phyloP scores from a whole-genome alignment of 2,888 invertebrate genomes.

The Meta bourneti region DNA sequence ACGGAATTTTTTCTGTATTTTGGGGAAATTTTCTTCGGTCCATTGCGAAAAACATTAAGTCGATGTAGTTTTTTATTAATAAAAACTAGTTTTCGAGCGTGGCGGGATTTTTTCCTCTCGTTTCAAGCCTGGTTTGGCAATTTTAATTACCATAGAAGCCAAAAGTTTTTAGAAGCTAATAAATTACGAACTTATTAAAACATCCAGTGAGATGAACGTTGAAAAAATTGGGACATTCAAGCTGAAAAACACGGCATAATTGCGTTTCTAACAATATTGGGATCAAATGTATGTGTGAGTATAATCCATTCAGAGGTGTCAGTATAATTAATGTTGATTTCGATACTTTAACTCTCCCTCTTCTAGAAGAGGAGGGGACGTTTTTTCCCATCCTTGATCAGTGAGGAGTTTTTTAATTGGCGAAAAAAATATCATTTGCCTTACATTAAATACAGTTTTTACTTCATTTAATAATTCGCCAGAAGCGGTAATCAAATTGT shows the following conservation, averaged over 20 bases:
- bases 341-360: slow-evolving; percentile 30
- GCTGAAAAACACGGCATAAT: slow-evolving; percentile 65
- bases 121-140: slow-evolving; percentile 68
- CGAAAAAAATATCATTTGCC: slow-evolving; percentile 55
- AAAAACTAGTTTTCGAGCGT: slow-evolving; percentile 53
- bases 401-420: slow-evolving; percentile 39
- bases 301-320: slow-evolving; percentile 51
- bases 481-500: slow-evolving; percentile 71
- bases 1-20: slow-evolving; percentile 50
- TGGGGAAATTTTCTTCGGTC: slow-evolving; percentile 65
- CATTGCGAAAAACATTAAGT: slow-evolving; percentile 76
- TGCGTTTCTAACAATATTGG: slow-evolving; percentile 72
- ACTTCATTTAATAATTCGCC: slow-evolving; percentile 73
- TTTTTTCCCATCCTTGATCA: slow-evolving; percentile 25
- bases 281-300: slow-evolving; percentile 61
- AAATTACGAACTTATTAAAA: slow-evolving; percentile 65
- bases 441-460: slow-evolving; percentile 71
- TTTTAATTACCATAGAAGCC: slow-evolving; percentile 74
- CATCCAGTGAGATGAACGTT: slow-evolving; percentile 17
- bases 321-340: slow-evolving; percentile 72
- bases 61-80: slow-evolving; percentile 57
- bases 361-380: slow-evolving; percentile 2
- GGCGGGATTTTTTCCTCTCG: slow-evolving; percentile 30
- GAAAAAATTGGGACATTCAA: slow-evolving; percentile 47
- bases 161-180: slow-evolving; percentile 73